Conservation (phyloP, 2,888 invertebrate species). For the Cryptops parisi region DNA sequence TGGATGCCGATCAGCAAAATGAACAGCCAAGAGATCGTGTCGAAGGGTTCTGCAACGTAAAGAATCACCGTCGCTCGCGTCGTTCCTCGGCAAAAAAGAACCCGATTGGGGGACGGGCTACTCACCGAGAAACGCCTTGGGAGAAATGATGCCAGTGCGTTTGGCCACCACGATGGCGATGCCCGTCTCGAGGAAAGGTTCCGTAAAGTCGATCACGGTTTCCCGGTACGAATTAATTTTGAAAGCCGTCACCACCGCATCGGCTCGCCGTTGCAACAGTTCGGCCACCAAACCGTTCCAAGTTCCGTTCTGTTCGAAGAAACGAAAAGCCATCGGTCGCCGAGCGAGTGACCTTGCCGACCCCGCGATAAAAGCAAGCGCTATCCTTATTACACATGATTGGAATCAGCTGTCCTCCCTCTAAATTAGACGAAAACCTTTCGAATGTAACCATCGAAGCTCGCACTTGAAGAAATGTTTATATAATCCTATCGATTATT, state of each 20-base stretch:
- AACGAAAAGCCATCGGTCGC: background rate
- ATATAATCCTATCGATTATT: no score
- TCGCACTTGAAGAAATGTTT: no score
- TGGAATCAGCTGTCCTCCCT: no score
- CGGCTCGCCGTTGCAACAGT: conserved; percentile 79
- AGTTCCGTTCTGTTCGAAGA: conserved; percentile 52
- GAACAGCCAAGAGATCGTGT: conserved; percentile 96
- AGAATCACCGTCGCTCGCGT: conserved; percentile 5
- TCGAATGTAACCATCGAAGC: no score
- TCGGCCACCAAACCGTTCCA: conserved; percentile 94
- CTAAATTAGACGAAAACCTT: no score
- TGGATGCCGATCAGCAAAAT: conserved; percentile 92
- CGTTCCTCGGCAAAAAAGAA: no score
- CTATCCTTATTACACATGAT: no score
- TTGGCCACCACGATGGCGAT: conserved; percentile 91
- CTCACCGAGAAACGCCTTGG: conserved; percentile 73
- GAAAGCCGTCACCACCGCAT: conserved; percentile 87
- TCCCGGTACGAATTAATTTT: conserved; percentile 72
- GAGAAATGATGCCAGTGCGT: conserved; percentile 87
- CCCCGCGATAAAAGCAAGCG: no score
- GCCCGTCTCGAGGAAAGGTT: conserved; percentile 93
- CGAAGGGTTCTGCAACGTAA: conserved; percentile 72
- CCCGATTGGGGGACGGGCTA: no score
- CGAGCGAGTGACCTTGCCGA: no score
- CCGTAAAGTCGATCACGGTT: conserved; percentile 79